Base-by-base conservation (phyloP, 2,797 vertebrate species). In the Galaxias olidus region DNA sequence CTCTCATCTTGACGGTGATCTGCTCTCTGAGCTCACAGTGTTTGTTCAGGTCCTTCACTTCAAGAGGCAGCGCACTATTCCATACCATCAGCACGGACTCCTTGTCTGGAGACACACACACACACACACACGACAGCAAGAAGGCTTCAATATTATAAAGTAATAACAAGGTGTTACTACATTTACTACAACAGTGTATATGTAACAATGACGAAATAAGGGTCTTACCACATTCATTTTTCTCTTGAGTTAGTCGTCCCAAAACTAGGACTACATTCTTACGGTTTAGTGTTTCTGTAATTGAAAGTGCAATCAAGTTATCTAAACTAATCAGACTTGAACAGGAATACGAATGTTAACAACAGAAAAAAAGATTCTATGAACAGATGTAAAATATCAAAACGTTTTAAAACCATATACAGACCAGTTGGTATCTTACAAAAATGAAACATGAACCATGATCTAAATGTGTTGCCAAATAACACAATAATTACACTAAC, bases 1-100 rank as follows among this genome's bases (percentile, higher is more conserved):
- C 90, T 83, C 89, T 96, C 93, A 98, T 92, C 80, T 88, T 94
- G 77, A 90, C 90, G 58, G 93, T 89, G 52, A 96, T 87, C 75
- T 94, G 92, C 71, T 91, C 86, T 82, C 97, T 93, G 67, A 91
- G 89, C 85, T 95, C 93, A 72, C 87, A 89, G 72, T 98, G 96
- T 69, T 93, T 94, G 68, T 84, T 93, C 86, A 99, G 87, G 74
- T 97, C 95, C 82, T 93, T 94, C 46, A 95, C 91, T 91, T 99
- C 96, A 63, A 92, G 90, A 7, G 95, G 90, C 79, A 98, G 84
- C 59, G 90, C 90, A 73, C 92, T 87, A 73, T 91, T 96, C 96
- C 96, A 98, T 65, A 94, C 80, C 73, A 92, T 94, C 78, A 99
- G 84, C 8, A 93, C 93, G 10, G 94, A 94, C 18, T 93, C 91